Conservation (phyloP, 2,888 invertebrate genomes). For the Agrochola macilenta region DNA sequence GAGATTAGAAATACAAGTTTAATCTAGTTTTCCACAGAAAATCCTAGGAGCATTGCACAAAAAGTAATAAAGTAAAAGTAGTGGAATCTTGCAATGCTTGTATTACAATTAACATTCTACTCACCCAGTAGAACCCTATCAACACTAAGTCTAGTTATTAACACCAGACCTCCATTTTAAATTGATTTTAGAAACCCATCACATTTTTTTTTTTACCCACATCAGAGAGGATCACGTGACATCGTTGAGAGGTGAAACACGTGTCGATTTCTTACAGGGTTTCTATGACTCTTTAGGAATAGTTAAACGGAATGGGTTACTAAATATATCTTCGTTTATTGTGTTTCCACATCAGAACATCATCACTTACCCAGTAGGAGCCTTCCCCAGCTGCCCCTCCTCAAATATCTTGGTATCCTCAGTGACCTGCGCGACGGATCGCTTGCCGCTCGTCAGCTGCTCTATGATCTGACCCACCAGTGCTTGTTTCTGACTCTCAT, state of each 20-base stretch:
- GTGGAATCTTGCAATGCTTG: neutral
- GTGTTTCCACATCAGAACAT: neutral
- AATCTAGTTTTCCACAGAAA: neutral
- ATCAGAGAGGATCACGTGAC: neutral
- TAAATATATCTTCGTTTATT: too few species aligned
- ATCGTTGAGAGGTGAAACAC: too few species aligned
- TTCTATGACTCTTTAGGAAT: too few species aligned
- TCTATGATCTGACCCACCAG: slow-evolving; percentile 95
- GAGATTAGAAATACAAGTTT: neutral
- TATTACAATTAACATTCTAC: neutral
- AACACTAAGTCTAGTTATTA: neutral
- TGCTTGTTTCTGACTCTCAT: slow-evolving; percentile 92
- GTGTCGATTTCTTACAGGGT: too few species aligned
- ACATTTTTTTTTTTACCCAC: neutral
- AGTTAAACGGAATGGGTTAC: too few species aligned
- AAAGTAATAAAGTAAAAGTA: neutral
- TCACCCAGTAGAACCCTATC: neutral
- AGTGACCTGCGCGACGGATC: slow-evolving; percentile 93
- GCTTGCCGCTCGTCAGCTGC: slow-evolving; percentile 95
- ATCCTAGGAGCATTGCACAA: neutral
- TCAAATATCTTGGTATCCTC: slow-evolving; percentile 96
- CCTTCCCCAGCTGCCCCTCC: slow-evolving; percentile 96
- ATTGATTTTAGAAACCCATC: neutral
- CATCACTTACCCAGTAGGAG: slow-evolving; percentile 94
- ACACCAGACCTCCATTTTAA: neutral